Evolutionary conservation across 2,797 vertebrate species (phyloP), one percentile per base, ranked within the genome.

Genomic region (Anableps anableps): DNA sequence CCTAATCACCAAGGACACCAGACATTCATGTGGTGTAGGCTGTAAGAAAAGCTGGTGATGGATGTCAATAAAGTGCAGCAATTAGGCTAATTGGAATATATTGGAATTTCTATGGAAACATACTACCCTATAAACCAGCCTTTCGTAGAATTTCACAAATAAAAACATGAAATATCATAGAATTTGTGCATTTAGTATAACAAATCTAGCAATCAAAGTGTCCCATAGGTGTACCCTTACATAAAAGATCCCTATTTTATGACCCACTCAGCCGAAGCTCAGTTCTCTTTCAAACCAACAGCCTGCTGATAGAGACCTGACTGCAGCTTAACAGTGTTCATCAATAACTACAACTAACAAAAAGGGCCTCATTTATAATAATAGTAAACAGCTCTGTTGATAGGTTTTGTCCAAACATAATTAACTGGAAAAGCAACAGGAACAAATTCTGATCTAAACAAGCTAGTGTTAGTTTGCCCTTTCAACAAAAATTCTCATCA

Each of bases 1-100:
- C 85, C 78, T 82, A 79, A 80, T 88, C 80, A 85, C 43, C 85
- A 79, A 77, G 45, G 82, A 83, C 88, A 53, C 8, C 77, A 82
- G 79, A 77, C 83, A 84, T 88, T 88, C 78, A 74, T 80, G 84
- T 45, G 47, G 82, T 74, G 31, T 78, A 29, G 73, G 34, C 77
- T 53, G 53, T 29, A 66, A 71, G 74, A 72, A 83, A 82, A 41
- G 17, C 2, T 19, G 47, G 78, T 38, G 17, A 26, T 36, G 60
- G 68, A 77, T 78, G 51, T 83, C 48, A n/a, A 62, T 47, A 26
- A 70, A 53, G 29, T 10, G 76, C 50, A 17, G 3, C 19, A 23
- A 75, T 55, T 41, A 41, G 75, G 55, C 71, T 60, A 75, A 72
- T 75, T 4, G 31, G 78, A 79, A 79, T 19, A 9, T 75, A 81